phyloP scores from a whole-genome alignment of 2,888 invertebrate genomes.

The Orthonychiurus folsomi region DNA sequence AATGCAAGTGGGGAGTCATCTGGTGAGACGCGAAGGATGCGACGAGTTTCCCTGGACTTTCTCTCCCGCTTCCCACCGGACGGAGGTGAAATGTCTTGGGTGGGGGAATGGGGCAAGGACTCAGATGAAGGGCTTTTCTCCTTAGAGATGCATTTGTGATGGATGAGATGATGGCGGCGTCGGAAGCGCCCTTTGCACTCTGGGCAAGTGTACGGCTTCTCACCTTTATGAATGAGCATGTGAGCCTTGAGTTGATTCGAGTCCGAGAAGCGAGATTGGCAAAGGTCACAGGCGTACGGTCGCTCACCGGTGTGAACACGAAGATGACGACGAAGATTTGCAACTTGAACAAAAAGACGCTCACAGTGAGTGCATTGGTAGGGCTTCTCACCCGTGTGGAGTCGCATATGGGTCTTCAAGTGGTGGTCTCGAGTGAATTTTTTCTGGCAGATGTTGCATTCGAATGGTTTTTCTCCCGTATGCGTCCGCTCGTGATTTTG shows the following conservation, averaged over 20 bases:
- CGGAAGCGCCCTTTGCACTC: slow-evolving; percentile 71
- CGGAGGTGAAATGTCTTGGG: slow-evolving; percentile 22
- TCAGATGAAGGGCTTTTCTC: slow-evolving; percentile 10
- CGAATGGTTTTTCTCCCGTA: slow-evolving; percentile 89
- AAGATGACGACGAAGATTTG: slow-evolving; percentile 76
- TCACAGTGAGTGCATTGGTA: slow-evolving; percentile 87
- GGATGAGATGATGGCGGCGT: slow-evolving; percentile 73
- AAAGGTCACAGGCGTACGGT: slow-evolving; percentile 77
- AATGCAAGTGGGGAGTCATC: slow-evolving; percentile 11
- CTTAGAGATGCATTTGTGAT: slow-evolving; percentile 60
- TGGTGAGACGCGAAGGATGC: slow-evolving; percentile 46
- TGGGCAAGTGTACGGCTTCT: slow-evolving; percentile 76
- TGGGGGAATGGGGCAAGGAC: slow-evolving; percentile 18
- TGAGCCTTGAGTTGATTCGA: slow-evolving; percentile 88
- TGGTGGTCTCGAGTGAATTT: slow-evolving; percentile 88
- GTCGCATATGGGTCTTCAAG: slow-evolving; percentile 80
- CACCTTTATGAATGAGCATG: slow-evolving; percentile 76
- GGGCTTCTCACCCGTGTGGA: slow-evolving; percentile 88
- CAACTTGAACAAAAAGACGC: slow-evolving; percentile 85
- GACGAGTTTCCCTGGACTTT: slow-evolving; percentile 50
- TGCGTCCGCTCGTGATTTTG: slow-evolving; percentile 92
- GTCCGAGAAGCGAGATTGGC: slow-evolving; percentile 78
- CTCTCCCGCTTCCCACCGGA: slow-evolving; percentile 42
- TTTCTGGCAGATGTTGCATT: slow-evolving; percentile 83
- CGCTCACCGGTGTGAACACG: slow-evolving; percentile 86